These are phyloP conservation scores for Steinernema khuongi DNA, from an alignment of 1,140 invertebrate species.

Conservation along the genomic window DNA sequence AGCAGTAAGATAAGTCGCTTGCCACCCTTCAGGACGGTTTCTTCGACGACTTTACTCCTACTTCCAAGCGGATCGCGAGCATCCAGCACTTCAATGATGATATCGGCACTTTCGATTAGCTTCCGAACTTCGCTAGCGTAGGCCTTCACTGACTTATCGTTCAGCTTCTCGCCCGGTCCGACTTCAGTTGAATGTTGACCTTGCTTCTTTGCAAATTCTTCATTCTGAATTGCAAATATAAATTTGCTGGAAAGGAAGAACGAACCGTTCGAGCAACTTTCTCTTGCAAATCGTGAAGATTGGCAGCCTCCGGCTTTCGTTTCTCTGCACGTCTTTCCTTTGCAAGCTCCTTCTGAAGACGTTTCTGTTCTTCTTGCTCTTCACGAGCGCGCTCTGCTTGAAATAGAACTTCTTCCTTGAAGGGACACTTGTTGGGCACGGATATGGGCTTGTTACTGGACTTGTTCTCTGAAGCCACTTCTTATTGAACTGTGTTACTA, in stretches of 20 bases:
- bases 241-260: slow-evolving; percentile 16
- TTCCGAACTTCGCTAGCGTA: slow-evolving; percentile 55
- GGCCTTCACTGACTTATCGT: slow-evolving; percentile 39
- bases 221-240: neutral
- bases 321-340: slow-evolving; percentile 24
- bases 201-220: slow-evolving; percentile 19
- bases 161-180: slow-evolving; percentile 9
- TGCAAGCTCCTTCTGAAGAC: slow-evolving; percentile 19
- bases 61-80: slow-evolving; percentile 83
- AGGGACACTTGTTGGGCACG: slow-evolving; percentile 60
- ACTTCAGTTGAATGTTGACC: neutral
- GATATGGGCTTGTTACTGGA: slow-evolving; percentile 58
- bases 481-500: too few species aligned
- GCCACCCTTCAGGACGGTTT: slow-evolving; percentile 61
- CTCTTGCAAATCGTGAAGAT: slow-evolving; percentile 25
- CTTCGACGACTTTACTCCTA: slow-evolving; percentile 79
- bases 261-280: slow-evolving; percentile 25
- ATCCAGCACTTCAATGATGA: slow-evolving; percentile 72
- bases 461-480: slow-evolving; percentile 25
- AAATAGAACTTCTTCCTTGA: slow-evolving; percentile 59
- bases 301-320: slow-evolving; percentile 21
- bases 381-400: slow-evolving; percentile 55
- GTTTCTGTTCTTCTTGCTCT: slow-evolving; percentile 27
- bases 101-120: slow-evolving; percentile 54
- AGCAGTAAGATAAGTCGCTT: slow-evolving; percentile 86